These are phyloP conservation scores for Rhagoletis pomonella DNA, from an alignment of 1,140 invertebrate genomes.

Conservation along the genomic window DNA sequence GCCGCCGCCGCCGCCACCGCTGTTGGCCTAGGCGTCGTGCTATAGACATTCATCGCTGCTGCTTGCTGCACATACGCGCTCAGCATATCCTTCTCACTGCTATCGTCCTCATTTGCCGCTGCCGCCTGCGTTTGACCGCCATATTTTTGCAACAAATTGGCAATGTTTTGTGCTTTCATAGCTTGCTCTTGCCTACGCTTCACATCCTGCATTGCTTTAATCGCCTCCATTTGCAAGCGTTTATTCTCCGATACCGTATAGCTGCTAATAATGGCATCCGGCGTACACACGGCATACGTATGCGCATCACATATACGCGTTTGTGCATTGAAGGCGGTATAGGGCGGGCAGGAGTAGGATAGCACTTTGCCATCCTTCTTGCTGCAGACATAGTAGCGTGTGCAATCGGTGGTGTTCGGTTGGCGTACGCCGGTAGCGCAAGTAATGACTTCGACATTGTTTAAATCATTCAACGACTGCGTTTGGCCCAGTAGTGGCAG, in stretches of 20 bases:
- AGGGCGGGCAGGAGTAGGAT: conserved; percentile 75
- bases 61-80: conserved; percentile 63
- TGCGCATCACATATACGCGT: conserved; percentile 74
- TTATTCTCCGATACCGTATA: conserved; percentile 67
- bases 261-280: conserved; percentile 46
- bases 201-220: conserved; percentile 67
- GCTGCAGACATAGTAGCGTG: conserved; percentile 76
- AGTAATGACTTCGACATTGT: conserved; percentile 73
- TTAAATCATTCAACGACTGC: conserved; percentile 58
- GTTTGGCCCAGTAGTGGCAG: conserved; percentile 66
- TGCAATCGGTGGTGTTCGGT: conserved; percentile 75
- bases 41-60: conserved; percentile 55
- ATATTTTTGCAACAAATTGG: conserved; percentile 67
- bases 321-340: conserved; percentile 75
- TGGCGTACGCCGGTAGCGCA: conserved; percentile 75
- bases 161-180: conserved; percentile 66
- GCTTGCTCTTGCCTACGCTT: conserved; percentile 65
- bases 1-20: conserved; percentile 29
- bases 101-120: neutral
- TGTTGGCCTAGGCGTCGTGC: neutral
- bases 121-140: neutral
- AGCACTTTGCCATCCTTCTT: conserved; percentile 73
- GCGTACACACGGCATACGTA: conserved; percentile 70
- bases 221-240: conserved; percentile 65
- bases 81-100: conserved; percentile 61